These are phyloP conservation scores for Upupa epops DNA, from an alignment of 2,113 vertebrate species.

Conservation along the genomic window DNA sequence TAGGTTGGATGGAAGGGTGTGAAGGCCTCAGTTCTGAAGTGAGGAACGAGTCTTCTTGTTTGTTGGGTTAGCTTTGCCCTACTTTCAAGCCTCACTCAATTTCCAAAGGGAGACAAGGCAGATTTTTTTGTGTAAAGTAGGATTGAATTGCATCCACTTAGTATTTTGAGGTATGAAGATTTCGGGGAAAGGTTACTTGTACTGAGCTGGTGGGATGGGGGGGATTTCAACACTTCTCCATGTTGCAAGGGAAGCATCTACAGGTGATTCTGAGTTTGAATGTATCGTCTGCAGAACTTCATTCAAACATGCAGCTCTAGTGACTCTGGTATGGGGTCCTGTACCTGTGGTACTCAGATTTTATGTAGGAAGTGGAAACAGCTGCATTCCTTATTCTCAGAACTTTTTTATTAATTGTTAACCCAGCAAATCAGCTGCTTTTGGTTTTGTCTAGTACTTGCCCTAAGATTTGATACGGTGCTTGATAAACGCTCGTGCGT, in stretches of 20 bases:
- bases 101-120: neutral
- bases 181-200: neutral
- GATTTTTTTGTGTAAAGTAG: neutral
- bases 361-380: neutral
- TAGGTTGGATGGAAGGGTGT: neutral
- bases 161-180: neutral
- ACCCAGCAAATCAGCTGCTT: neutral
- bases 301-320: neutral
- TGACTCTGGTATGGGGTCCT: neutral
- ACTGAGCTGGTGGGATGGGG: neutral
- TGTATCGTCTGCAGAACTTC: neutral
- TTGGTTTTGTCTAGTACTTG: neutral
- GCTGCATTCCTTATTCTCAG: neutral
- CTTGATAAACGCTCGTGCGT: neutral
- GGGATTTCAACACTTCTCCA: neutral
- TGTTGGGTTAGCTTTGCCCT: neutral
- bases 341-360: neutral
- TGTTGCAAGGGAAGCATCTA: neutral
- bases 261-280: neutral
- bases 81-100: neutral
- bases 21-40: neutral
- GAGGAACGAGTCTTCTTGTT: neutral
- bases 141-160: neutral
- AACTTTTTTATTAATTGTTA: conserved; percentile 13
- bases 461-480: neutral